Base-by-base conservation (phyloP, 2,113 vertebrate species). In the Notarius quadriscutis region DNA sequence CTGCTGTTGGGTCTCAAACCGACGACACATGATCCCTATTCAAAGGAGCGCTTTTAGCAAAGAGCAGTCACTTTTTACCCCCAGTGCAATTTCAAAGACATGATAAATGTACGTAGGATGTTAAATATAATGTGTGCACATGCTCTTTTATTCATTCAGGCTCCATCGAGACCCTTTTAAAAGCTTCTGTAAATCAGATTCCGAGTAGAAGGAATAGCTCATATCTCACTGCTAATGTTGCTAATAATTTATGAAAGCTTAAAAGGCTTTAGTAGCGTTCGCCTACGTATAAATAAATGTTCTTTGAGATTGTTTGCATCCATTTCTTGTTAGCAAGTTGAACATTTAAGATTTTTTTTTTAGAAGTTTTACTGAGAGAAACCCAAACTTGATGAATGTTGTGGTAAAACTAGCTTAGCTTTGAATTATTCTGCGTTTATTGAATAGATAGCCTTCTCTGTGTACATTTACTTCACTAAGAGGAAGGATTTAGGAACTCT, bases 1-100 rank as follows among this genome's bases (percentile, higher is more conserved):
- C 84, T 85, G 85, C 77, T 88, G 69, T 67, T 88, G 74, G 50
- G 82, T 22, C 72, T 65, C 81, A 78, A 75, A 77, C 48, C 27
- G 7, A 48, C 20, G 82, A 84, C 85, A 77, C 69, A 65, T 84
- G 78, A 77, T 84, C 77, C 87, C 85, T 71, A 22, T 57, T 87
- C 67, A 75, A 83, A 87, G 86, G 18, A 55, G 62, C 50, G 17
- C 51, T 65, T 80, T 86, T 53, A 55, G 18, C 58, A 20, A 85
- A 85, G 57, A 85, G 41, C 75, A 78, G 25, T 86, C 84, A 25
- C 48, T 12, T 80, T 86, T 55, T 50, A 17, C 51, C 77, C 78
- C 18, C 55, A 57, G 18, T 27, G 27, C 50, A 48, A 57, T 69
- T 80, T 86, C 85, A 69, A 50, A 80, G 75, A 53, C 60, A 34